These are phyloP conservation scores for Cheilinus undulatus DNA, from an alignment of 2,113 vertebrate species.

Conservation along the genomic window DNA sequence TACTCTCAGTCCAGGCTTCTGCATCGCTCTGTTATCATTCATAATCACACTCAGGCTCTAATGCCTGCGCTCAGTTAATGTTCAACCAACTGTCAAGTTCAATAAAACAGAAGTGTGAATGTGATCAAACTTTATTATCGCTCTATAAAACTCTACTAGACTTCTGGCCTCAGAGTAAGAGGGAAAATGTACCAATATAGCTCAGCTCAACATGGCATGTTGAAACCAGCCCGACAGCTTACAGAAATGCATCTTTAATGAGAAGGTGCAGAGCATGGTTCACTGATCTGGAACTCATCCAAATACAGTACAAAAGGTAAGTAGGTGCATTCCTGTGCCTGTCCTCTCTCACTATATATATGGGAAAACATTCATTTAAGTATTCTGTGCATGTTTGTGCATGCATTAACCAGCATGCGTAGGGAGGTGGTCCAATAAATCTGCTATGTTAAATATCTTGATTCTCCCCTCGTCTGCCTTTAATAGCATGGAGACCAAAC, in stretches of 20 bases:
- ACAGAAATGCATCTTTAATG: slow-evolving; percentile 47
- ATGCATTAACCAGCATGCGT: background rate
- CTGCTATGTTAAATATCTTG: background rate
- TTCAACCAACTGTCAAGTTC: background rate
- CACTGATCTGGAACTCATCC: slow-evolving; percentile 62
- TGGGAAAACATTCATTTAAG: background rate
- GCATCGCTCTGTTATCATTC: background rate
- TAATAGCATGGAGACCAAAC: background rate
- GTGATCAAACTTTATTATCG: background rate
- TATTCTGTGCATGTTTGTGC: slow-evolving; percentile 1
- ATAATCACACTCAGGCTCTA: background rate
- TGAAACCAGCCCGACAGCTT: slow-evolving; percentile 3
- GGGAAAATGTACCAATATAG: slow-evolving; percentile 4
- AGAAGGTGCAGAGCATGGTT: slow-evolving; percentile 50
- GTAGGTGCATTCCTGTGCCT: slow-evolving; percentile 38
- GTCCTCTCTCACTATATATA: slow-evolving; percentile 6
- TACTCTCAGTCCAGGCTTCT: background rate
- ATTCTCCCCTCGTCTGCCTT: slow-evolving; percentile 7
- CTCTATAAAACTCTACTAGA: background rate
- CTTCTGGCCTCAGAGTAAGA: background rate
- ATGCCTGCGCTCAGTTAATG: background rate
- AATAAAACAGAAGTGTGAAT: background rate
- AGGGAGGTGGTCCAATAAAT: background rate
- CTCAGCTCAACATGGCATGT: background rate
- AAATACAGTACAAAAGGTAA: slow-evolving; percentile 44